Base-by-base conservation (phyloP, 2,888 invertebrate genomes). In the Xestia sexstrigata region DNA sequence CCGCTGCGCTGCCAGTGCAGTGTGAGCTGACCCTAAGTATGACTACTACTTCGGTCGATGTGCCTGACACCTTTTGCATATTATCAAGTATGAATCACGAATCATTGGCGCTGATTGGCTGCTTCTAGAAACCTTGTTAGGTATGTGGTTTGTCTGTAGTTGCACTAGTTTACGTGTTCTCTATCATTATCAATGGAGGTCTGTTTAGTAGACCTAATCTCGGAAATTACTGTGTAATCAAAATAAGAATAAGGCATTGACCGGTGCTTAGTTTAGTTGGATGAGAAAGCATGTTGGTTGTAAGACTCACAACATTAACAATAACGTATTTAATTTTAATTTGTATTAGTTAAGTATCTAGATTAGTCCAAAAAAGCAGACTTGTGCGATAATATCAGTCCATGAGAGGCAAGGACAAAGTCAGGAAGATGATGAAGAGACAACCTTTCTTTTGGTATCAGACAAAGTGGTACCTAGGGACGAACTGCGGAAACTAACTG, bases 41-140 rank as follows among this genome's bases (percentile, higher is more conserved):
- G 82, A 65, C 75, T 77, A 26, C 74, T 70, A 74, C 35, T 66
- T 62, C 42, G 58, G 77, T 65, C 78, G 82, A 65, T 67, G 68
- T 65, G 60, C 58, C 60, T 39, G 65, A 81, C 70, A 58, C 75
- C 78, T 88, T 86, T 79, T 88, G 89, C 85, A 87, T 87, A 88
- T 76, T 78, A 74, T 73, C 81, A 35, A 66, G 45, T 39, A 70
- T 84, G 87, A 87, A 47, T 82, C 88, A 87, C 69, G 85, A 80
- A 39, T 86, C 76, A 80, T 73, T 39, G 74, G 35, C 73, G 30
- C 62, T 86, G 72, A 77, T 81, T 66, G 74, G 70, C 39, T 26
- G 58, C 60, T 45, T 49, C 26, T 83, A 78, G 78, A 78, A 80
- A 87, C 69, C 70, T 73, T 66, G 74, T 70, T 74, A 70, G 72